A percentile compares a stretch with the other conserved stretches of the same genome.
Evolutionary conservation across 1,140 invertebrate species (phyloP).

Genomic region (Rhopalosiphum padi): DNA sequence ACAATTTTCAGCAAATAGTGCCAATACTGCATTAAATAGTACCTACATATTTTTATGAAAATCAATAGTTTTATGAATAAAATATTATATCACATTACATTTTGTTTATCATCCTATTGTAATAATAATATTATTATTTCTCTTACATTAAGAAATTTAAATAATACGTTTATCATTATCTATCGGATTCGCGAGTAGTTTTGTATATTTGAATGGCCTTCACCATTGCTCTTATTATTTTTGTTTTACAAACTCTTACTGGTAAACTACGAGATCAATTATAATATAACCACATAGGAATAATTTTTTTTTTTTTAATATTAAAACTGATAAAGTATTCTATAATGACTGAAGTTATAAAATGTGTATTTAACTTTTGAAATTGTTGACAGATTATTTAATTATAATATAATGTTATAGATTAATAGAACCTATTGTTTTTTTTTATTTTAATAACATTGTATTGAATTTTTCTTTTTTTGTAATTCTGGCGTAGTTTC

Average conservation of each 20-base stretch:
- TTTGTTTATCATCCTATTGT: background rate
- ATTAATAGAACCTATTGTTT: background rate
- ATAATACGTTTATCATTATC: background rate
- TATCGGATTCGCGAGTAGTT: background rate
- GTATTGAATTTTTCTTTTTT: background rate
- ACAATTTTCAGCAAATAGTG: background rate
- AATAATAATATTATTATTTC: background rate
- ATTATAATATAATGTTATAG: background rate
- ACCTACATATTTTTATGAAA: background rate
- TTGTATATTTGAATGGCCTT: background rate
- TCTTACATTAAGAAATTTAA: background rate
- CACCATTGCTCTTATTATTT: background rate
- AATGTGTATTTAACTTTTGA: background rate
- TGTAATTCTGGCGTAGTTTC: background rate
- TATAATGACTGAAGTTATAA: background rate
- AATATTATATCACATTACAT: background rate
- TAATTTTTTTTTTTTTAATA: background rate
- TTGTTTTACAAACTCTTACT: background rate
- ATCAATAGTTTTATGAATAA: background rate
- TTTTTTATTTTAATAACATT: background rate
- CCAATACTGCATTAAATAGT: background rate
- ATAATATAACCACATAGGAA: background rate
- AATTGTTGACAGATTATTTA: background rate
- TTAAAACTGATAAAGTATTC: too few species aligned
- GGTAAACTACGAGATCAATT: background rate